Conservation (phyloP, 2,888 invertebrate species). For the Hirtodrosophila trivittata region DNA sequence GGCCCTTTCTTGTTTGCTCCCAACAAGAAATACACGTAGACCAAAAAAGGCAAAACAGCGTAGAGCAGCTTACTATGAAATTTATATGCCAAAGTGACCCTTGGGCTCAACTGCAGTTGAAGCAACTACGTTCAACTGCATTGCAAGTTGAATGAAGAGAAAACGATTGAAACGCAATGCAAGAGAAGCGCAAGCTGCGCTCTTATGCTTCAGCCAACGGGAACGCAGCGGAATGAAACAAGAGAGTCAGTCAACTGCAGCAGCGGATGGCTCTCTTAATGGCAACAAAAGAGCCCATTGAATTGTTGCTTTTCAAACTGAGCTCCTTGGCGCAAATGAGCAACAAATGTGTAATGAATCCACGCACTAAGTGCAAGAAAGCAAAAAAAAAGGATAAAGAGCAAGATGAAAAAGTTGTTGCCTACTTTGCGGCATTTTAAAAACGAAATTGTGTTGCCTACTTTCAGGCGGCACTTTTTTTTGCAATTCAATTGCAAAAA, state of each 20-base stretch:
- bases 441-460: slow-evolving; percentile 40
- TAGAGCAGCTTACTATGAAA: slow-evolving; percentile 49
- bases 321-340: slow-evolving; percentile 22
- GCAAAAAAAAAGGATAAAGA: background rate
- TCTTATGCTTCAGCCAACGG: slow-evolving; percentile 1
- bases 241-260: slow-evolving; percentile 22
- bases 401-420: slow-evolving; percentile 21
- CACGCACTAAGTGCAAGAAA: slow-evolving; percentile 5
- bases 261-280: slow-evolving; percentile 54
- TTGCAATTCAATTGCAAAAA: slow-evolving; percentile 25
- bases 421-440: slow-evolving; percentile 25
- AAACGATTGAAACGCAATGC: background rate
- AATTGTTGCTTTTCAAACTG: slow-evolving; percentile 21
- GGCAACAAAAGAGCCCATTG: slow-evolving; percentile 54
- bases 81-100: slow-evolving; percentile 72
- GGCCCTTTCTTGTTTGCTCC: slow-evolving; percentile 47
- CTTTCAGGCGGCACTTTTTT: slow-evolving; percentile 22
- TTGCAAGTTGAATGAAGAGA: slow-evolving; percentile 17
- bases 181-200: background rate
- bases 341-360: slow-evolving; percentile 21
- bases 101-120: slow-evolving; percentile 38
- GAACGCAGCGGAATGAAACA: slow-evolving; percentile 50
- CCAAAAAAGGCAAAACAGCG: slow-evolving; percentile 11
- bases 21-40: slow-evolving; percentile 24
- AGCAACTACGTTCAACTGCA: slow-evolving; percentile 22